A percentile compares a stretch with the other conserved stretches of the same genome.
Conservation (phyloP, 2,888 invertebrate species). For the Allolobophora icterica region DNA sequence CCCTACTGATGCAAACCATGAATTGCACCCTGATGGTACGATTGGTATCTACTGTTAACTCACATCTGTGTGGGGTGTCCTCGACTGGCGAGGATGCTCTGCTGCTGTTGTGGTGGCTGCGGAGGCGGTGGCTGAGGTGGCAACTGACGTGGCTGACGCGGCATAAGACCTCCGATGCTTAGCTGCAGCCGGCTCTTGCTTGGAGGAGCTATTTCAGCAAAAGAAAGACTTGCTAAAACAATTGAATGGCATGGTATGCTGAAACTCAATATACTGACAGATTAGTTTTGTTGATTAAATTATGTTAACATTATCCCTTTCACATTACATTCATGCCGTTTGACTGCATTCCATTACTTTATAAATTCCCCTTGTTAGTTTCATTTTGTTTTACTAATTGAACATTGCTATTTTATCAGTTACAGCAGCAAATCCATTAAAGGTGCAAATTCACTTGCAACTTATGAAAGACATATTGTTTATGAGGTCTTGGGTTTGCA, state of each 20-base stretch:
- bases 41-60: background rate
- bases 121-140: constrained; percentile 6
- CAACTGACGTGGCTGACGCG: constrained; percentile 14
- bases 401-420: too few species aligned
- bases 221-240: background rate
- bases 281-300: too few species aligned
- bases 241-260: background rate
- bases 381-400: too few species aligned
- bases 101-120: background rate
- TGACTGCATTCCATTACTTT: too few species aligned
- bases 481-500: too few species aligned
- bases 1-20: background rate
- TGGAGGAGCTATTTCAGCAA: constrained; percentile 23
- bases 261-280: background rate
- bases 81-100: constrained; percentile 6
- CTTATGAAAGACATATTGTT: too few species aligned
- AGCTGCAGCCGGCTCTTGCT: constrained; percentile 20
- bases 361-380: too few species aligned
- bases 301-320: too few species aligned
- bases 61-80: constrained; percentile 20
- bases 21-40: background rate
- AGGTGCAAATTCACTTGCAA: too few species aligned
- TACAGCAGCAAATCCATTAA: too few species aligned
- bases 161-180: constrained; percentile 20
- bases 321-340: too few species aligned